These are phyloP conservation scores for Zosterops hypoxanthus DNA, from an alignment of 2,113 vertebrate species.

Conservation along the genomic window DNA sequence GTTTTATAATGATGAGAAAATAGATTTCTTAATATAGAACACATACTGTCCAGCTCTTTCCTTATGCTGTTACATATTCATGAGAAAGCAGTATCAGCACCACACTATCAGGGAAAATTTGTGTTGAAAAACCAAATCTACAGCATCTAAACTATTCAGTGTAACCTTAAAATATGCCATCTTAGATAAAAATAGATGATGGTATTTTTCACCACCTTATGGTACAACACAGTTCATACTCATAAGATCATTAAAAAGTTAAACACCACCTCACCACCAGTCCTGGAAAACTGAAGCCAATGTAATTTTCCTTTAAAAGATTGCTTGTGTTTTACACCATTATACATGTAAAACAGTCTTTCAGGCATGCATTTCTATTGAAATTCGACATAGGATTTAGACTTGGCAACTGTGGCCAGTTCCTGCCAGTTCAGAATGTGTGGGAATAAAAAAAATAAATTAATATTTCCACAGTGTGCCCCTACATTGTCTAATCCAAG, in stretches of 20 bases:
- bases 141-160: background rate
- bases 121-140: background rate
- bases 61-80: slow-evolving; percentile 40
- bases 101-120: background rate
- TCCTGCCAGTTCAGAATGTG: background rate
- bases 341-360: background rate
- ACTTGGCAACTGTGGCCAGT: background rate
- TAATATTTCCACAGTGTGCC: slow-evolving; percentile 13
- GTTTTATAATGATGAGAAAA: slow-evolving; percentile 10
- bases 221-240: background rate
- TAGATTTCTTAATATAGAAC: slow-evolving; percentile 36
- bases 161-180: background rate
- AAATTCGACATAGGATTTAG: background rate
- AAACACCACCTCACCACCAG: background rate
- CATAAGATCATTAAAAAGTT: background rate
- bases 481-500: slow-evolving; percentile 2
- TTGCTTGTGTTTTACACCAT: background rate
- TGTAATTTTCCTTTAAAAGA: background rate
- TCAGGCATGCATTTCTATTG: background rate
- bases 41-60: slow-evolving; percentile 3
- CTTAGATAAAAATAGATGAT: background rate
- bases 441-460: slow-evolving; percentile 1
- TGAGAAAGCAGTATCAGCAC: background rate
- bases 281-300: background rate
- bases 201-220: background rate